These are phyloP conservation scores for Xanthia togata DNA, from an alignment of 2,888 invertebrate genomes.

Conservation along the genomic window DNA sequence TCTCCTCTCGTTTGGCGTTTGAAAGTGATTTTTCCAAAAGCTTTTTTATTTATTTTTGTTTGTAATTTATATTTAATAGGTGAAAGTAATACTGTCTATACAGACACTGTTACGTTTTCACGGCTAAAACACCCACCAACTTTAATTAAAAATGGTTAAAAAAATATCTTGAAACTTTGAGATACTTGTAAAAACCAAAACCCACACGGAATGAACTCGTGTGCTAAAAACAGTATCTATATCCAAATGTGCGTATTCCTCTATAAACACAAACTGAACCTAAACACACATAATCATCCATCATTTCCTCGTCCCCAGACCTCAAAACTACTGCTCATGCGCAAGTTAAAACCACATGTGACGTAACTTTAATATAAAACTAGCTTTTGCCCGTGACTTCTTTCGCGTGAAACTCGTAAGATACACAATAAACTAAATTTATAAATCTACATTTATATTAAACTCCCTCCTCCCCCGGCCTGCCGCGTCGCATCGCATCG, in stretches of 20 bases:
- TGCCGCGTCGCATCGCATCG: background rate
- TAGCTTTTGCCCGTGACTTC: background rate
- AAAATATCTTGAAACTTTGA: background rate
- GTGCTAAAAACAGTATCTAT: background rate
- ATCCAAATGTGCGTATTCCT: slow-evolving; percentile 4
- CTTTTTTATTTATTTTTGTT: background rate
- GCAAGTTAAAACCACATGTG: slow-evolving; percentile 49
- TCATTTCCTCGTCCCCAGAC: slow-evolving; percentile 23
- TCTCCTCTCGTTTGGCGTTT: background rate
- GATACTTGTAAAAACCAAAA: background rate
- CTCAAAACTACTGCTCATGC: slow-evolving; percentile 44
- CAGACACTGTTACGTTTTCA: too few relatives aligned
- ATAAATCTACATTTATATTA: too few relatives aligned
- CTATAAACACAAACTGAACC: slow-evolving; percentile 25
- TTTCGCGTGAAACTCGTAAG: too few relatives aligned
- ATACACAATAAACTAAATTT: background rate
- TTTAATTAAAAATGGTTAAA: background rate
- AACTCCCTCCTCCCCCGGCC: background rate
- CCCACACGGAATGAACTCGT: background rate
- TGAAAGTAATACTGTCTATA: background rate
- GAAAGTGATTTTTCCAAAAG: background rate
- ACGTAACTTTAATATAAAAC: slow-evolving; percentile 33
- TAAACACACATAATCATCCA: slow-evolving; percentile 45
- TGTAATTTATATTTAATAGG: background rate
- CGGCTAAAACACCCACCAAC: background rate